Evolutionary conservation across 2,113 vertebrate genomes (phyloP).

Genomic region (Toxotes chatareus): DNA sequence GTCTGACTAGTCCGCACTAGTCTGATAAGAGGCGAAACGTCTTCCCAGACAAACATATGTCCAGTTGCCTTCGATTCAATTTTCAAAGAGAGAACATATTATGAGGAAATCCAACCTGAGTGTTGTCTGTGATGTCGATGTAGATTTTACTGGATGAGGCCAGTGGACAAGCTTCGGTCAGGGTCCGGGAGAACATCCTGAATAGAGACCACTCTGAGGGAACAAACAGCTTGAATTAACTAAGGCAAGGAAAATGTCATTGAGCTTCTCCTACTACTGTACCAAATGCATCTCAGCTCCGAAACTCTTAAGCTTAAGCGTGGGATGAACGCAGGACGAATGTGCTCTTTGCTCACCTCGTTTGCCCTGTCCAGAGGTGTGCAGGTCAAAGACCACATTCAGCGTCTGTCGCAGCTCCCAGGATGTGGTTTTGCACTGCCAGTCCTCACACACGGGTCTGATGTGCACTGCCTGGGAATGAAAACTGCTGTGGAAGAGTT

Average conservation of each 20-base stretch:
- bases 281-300: neutral
- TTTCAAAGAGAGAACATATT: neutral
- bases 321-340: neutral
- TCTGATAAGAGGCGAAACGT: too few relatives aligned
- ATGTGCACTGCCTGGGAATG: constrained; percentile 96
- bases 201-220: constrained; percentile 96
- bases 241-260: neutral
- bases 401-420: constrained; percentile 97
- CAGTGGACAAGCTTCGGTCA: constrained; percentile 94
- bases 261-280: too few relatives aligned
- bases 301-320: neutral
- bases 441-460: constrained; percentile 92
- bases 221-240: constrained; percentile 27
- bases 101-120: constrained; percentile 83
- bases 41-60: too few relatives aligned
- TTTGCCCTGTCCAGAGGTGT: constrained; percentile 89
- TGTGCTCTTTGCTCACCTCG: constrained; percentile 83
- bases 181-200: constrained; percentile 96
- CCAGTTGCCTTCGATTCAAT: too few relatives aligned
- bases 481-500: constrained; percentile 97
- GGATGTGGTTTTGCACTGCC: constrained; percentile 86
- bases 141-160: constrained; percentile 95
- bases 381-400: constrained; percentile 93
- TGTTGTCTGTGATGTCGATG: constrained; percentile 90
- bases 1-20: too few relatives aligned